These are phyloP conservation scores for Alviniconcha marisindica DNA, from an alignment of 1,140 invertebrate species.

Conservation along the genomic window DNA sequence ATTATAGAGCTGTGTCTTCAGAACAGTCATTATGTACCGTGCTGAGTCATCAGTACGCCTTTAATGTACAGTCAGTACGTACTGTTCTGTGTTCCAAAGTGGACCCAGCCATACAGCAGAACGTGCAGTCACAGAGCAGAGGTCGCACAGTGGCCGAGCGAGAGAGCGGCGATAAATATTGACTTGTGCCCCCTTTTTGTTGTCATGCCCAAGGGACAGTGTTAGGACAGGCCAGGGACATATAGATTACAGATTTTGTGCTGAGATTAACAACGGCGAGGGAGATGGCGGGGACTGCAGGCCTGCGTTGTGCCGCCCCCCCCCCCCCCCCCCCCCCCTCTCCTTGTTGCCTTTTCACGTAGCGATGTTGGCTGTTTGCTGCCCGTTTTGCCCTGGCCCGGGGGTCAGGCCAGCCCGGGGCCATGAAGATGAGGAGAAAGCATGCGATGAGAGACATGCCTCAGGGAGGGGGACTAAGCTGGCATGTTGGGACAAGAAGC, in stretches of 20 bases:
- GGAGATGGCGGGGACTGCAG: neutral
- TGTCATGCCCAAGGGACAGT: neutral
- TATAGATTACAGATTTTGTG: constrained; percentile 20
- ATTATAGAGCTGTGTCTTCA: too few relatives aligned
- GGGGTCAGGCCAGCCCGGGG: neutral
- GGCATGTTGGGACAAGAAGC: neutral
- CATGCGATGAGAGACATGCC: neutral
- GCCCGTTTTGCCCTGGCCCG: neutral
- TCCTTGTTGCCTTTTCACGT: neutral
- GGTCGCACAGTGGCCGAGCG: neutral
- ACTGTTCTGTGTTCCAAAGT: neutral
- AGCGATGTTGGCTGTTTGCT: neutral
- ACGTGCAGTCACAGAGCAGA: neutral
- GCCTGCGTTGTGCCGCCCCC: too few relatives aligned
- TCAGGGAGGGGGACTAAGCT: neutral
- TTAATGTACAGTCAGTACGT: neutral
- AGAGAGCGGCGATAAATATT: neutral
- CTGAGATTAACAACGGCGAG: neutral
- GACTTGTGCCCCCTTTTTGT: constrained; percentile 12
- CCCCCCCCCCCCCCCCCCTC: too few relatives aligned
- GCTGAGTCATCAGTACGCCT: neutral
- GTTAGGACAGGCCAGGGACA: constrained; percentile 18
- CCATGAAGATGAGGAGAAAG: neutral
- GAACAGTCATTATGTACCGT: neutral
- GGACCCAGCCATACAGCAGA: neutral